phyloP scores from a whole-genome alignment of 1,140 invertebrate genomes.

The Homalodisca vitripennis region DNA sequence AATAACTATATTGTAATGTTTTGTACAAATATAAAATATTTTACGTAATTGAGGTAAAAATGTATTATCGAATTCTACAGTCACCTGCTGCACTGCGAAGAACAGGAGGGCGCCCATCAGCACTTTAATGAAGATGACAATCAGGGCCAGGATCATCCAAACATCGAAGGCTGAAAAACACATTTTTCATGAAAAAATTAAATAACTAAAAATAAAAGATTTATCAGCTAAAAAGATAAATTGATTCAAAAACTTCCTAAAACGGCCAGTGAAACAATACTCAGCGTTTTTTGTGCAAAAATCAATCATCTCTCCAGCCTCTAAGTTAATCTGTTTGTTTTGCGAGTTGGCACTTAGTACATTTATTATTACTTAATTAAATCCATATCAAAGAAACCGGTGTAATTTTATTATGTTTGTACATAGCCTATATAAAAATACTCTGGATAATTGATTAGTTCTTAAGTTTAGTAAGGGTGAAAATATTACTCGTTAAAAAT shows the following conservation, averaged over 20 bases:
- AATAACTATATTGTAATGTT: no score
- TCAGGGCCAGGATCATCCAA: slow-evolving; percentile 21
- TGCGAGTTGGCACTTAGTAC: neutral
- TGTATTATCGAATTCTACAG: no score
- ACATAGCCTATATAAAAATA: neutral
- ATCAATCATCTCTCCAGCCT: neutral
- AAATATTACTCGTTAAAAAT: no score
- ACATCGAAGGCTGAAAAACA: slow-evolving; percentile 11
- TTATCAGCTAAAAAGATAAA: neutral
- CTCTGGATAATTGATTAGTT: no score
- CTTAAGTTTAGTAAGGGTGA: no score
- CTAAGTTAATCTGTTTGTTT: neutral
- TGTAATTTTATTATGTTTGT: neutral
- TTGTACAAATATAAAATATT: no score
- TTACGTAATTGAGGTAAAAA: no score
- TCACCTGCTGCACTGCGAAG: slow-evolving; percentile 9
- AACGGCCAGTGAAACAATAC: neutral
- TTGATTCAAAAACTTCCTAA: neutral
- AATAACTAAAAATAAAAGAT: no score
- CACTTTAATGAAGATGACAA: neutral
- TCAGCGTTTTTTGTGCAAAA: neutral
- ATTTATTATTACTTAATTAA: no score
- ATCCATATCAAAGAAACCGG: neutral
- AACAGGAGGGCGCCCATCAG: slow-evolving; percentile 1
- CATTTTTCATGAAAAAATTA: no score